A percentile compares a stretch with the other conserved stretches of the same genome.
These are phyloP conservation scores for Drosophila koepferae DNA, from an alignment of 2,888 invertebrate genomes.

Conservation along the genomic window DNA sequence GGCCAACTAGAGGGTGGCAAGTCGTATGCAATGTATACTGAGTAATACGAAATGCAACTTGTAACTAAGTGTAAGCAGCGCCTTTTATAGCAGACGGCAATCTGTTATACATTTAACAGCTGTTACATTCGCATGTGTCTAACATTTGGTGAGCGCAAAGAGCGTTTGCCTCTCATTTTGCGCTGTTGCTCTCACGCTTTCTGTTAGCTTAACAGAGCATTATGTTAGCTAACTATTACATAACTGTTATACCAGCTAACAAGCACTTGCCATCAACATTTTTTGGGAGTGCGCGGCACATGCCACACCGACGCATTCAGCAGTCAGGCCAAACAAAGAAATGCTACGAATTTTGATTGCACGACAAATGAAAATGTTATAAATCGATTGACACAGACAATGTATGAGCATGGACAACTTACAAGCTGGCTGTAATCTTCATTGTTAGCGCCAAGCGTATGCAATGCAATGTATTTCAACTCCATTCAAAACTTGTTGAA, in stretches of 20 bases:
- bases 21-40: no score
- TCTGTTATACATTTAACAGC: slow-evolving; percentile 31
- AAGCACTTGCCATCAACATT: background rate
- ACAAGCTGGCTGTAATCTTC: slow-evolving; percentile 3
- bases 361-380: slow-evolving; percentile 16
- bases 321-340: slow-evolving; percentile 14
- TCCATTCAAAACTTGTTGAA: slow-evolving; percentile 2
- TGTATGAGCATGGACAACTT: background rate
- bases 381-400: slow-evolving; percentile 30
- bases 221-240: slow-evolving; percentile 28
- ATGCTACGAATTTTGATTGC: slow-evolving; percentile 3
- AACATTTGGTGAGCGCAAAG: slow-evolving; percentile 27
- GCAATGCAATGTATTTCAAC: background rate
- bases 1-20: background rate
- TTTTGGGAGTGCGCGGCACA: background rate
- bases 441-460: background rate
- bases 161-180: background rate
- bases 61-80: background rate
- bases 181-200: background rate
- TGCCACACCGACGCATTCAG: slow-evolving; percentile 22
- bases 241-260: slow-evolving; percentile 41
- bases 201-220: slow-evolving; percentile 10
- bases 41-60: background rate
- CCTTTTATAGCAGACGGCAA: slow-evolving; percentile 5
- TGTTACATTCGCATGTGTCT: slow-evolving; percentile 1